Base-by-base conservation (phyloP, 1,140 invertebrate species). In the Heliconius eleuchia region DNA sequence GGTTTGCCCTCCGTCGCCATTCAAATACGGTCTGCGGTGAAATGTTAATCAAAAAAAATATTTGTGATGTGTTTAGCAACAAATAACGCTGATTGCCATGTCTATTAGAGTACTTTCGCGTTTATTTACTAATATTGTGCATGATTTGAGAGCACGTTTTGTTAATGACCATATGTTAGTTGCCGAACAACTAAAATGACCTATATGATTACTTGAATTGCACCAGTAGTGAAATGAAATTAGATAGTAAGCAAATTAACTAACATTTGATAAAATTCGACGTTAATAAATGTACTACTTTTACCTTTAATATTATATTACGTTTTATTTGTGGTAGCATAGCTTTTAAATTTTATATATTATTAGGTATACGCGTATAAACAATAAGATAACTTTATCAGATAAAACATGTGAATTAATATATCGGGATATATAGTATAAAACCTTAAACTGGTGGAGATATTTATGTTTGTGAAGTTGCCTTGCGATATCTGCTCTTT, bases 21-120 rank as follows among this genome's bases (percentile, higher is more conserved):
- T 95, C 94, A 83, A 95, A 95, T 85, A 95, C 94, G 94, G 94
- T 95, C 92, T 92, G 93, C 88, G 83, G 77, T 83, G 82, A 78
- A 85, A 80, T 82, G 81, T 72, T 66, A 23, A 66, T 66, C 13
- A 66, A 66, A 66, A 30, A 23, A 16, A 13, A 81, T 79, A 83
- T 82, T 83, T 82, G 79, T 86, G 82, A 82, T 86, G 82, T 76
- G 74, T 73, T 74, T 83, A 78, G 27, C 39, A 57, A 80, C 80
- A 23, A 78, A 81, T 86, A 86, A 75, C 74, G 78, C 74, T 66
- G 77, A 78, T 70, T 81, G 79, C 18, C 74, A 27, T 66, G 60
- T 73, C 6, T 16, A 16, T 74, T 72, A 60, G 42, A 50, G 42
- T 16, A 34, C 13, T 52, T 39, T 73, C 70, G n/a, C 30, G 46